Evolutionary conservation across 2,797 vertebrate genomes (phyloP).

Genomic region (Crenuchus spilurus): DNA sequence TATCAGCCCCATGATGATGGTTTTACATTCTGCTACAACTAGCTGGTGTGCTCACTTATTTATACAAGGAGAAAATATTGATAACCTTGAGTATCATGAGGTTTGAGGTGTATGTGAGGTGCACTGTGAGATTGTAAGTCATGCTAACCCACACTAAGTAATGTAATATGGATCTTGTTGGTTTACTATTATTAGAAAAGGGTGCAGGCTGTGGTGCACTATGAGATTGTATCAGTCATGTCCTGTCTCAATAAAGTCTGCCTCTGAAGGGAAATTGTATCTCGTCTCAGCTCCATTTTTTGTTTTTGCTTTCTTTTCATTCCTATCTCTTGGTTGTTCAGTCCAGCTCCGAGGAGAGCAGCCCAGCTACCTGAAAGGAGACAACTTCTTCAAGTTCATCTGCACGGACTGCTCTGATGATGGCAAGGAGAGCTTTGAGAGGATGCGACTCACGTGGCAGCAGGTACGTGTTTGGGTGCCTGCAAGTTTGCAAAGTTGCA

Average conservation of each 20-base stretch:
- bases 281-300: constrained; percentile 32
- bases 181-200: too few relatives aligned
- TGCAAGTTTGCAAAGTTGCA: not conserved
- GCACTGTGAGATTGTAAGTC: too few relatives aligned
- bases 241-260: constrained; percentile 47
- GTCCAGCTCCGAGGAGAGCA: constrained; percentile 88
- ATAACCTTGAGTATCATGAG: too few relatives aligned
- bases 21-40: too few relatives aligned
- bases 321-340: constrained; percentile 56
- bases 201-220: too few relatives aligned
- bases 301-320: not conserved
- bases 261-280: constrained; percentile 6
- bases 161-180: too few relatives aligned
- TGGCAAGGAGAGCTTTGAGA: constrained; percentile 90
- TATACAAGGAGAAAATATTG: too few relatives aligned
- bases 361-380: constrained; percentile 97
- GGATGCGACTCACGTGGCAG: constrained; percentile 96
- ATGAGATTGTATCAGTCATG: too few relatives aligned
- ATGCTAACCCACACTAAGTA: too few relatives aligned
- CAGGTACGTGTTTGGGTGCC: constrained; percentile 74
- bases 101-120: too few relatives aligned
- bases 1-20: too few relatives aligned
- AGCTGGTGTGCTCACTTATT: too few relatives aligned
- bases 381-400: constrained; percentile 95
- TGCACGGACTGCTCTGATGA: constrained; percentile 90